phyloP scores from a whole-genome alignment of 2,797 vertebrate species.

The Trematomus bernacchii region DNA sequence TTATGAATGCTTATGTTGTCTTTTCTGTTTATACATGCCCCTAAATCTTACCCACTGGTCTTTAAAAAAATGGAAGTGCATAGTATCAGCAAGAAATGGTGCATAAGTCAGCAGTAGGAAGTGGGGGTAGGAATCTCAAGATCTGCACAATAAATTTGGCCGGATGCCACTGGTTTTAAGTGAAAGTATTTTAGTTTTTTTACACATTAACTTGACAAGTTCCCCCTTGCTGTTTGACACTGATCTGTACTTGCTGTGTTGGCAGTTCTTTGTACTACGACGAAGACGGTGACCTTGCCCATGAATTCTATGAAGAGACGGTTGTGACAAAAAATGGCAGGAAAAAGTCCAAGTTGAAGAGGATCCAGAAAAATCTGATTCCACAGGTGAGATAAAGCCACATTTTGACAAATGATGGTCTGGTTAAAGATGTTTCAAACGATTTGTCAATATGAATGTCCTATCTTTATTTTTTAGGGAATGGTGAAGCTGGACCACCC shows the following conservation, averaged over 20 bases:
- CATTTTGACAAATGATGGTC: neutral
- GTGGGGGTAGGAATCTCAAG: neutral
- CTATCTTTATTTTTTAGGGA: constrained; percentile 82
- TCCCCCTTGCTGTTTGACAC: neutral
- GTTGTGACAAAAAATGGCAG: constrained; percentile 97
- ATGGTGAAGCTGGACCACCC: constrained; percentile 95
- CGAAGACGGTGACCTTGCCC: constrained; percentile 98
- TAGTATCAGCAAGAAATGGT: neutral
- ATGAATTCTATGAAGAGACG: constrained; percentile 98
- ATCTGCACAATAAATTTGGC: neutral
- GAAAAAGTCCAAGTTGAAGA: constrained; percentile 96
- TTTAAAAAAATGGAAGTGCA: no score
- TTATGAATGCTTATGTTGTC: no score
- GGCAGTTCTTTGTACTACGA: constrained; percentile 97
- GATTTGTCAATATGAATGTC: neutral
- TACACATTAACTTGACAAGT: neutral
- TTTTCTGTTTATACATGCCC: no score
- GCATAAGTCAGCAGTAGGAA: neutral
- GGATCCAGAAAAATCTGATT: constrained; percentile 96
- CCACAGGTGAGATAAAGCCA: constrained; percentile 89
- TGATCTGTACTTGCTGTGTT: constrained; percentile 43
- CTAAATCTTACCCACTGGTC: no score
- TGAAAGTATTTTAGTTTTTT: constrained; percentile 1
- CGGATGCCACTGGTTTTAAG: neutral
- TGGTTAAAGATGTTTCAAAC: neutral